These are phyloP conservation scores for Trypoxylus dichotomus DNA, from an alignment of 1,140 invertebrate species.

Conservation along the genomic window DNA sequence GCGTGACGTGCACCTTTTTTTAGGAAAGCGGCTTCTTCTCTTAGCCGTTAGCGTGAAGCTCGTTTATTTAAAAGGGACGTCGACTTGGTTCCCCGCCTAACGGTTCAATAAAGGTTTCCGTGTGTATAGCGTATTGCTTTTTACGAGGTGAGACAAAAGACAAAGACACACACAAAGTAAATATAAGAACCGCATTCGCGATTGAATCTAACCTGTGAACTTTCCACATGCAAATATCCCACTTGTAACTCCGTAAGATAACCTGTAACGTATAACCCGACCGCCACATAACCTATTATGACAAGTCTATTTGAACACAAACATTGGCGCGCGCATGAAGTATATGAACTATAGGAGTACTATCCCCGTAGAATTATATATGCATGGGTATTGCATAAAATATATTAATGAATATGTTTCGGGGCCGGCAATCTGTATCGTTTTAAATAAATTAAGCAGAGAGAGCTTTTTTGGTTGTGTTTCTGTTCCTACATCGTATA, in stretches of 20 bases:
- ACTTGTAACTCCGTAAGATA: conserved; percentile 44
- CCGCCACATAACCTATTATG: conserved; percentile 45
- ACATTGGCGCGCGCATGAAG: not conserved
- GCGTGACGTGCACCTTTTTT: not conserved
- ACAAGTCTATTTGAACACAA: conserved; percentile 45
- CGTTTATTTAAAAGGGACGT: not conserved
- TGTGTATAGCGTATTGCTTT: not conserved
- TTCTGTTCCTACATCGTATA: not conserved
- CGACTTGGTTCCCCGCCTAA: not conserved
- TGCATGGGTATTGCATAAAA: conserved; percentile 29
- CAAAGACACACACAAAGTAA: conserved; percentile 35
- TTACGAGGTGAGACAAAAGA: conserved; percentile 36
- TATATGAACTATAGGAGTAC: not conserved
- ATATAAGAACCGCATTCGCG: conserved; percentile 31
- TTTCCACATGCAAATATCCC: conserved; percentile 47
- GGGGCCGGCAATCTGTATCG: conserved; percentile 21
- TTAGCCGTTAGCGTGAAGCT: not conserved
- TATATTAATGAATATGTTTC: conserved; percentile 21
- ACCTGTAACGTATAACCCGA: conserved; percentile 44
- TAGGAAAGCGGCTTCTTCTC: conserved; percentile 1
- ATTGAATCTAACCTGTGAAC: conserved; percentile 46
- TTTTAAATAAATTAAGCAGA: conserved; percentile 12
- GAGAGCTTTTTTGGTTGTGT: not conserved
- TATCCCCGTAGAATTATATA: conserved; percentile 25
- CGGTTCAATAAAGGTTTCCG: conserved; percentile 12